These are phyloP conservation scores for Calypte anna DNA, from an alignment of 2,113 vertebrate genomes.

Conservation along the genomic window DNA sequence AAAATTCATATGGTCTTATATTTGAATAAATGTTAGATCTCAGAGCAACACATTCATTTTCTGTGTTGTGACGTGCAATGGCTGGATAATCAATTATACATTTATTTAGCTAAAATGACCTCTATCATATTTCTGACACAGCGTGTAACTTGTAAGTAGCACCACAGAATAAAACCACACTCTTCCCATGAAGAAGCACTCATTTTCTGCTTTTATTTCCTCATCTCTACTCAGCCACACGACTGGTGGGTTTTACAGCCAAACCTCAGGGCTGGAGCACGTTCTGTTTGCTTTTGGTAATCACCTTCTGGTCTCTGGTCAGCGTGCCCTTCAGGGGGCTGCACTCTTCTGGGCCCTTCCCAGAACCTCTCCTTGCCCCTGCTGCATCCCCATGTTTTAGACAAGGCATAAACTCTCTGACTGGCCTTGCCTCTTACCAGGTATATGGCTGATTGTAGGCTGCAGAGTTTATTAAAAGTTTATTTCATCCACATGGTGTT, in stretches of 20 bases:
- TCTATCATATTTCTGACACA: not conserved
- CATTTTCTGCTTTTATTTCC: not conserved
- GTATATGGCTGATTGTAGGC: not conserved
- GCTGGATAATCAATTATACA: not conserved
- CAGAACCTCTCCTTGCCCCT: not conserved
- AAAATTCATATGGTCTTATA: not conserved
- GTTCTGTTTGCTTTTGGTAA: not conserved
- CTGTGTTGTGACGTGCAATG: not conserved
- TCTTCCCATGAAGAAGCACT: not conserved
- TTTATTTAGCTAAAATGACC: not conserved
- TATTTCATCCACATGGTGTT: not conserved
- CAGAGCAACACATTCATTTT: slow-evolving; percentile 29
- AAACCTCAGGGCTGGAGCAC: not conserved
- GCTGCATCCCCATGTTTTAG: accelerated
- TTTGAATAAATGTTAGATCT: slow-evolving; percentile 25
- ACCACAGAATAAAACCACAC: not conserved
- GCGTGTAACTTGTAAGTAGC: not conserved
- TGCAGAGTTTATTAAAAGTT: not conserved
- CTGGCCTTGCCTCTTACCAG: not conserved
- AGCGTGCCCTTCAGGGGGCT: not conserved
- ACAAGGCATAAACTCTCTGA: not conserved
- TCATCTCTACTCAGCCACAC: not conserved
- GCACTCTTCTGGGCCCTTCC: not conserved
- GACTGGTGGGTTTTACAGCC: not conserved
- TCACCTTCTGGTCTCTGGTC: not conserved